These are phyloP conservation scores for Cyrtorhinus lividipennis DNA, from an alignment of 1,140 invertebrate species.

Conservation along the genomic window DNA sequence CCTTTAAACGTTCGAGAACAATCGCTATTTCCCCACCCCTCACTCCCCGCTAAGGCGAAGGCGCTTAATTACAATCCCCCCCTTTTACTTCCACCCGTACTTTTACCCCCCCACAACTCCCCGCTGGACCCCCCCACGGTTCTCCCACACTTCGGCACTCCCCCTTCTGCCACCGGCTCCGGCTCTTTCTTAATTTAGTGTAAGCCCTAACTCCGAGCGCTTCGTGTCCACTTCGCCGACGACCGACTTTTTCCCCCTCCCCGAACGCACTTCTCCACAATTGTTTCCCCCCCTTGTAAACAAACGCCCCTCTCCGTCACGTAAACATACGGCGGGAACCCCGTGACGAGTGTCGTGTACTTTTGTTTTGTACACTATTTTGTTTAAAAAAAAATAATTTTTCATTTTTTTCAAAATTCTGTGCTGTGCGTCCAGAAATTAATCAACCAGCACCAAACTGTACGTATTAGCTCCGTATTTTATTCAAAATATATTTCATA, in stretches of 20 bases:
- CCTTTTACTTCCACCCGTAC: no score
- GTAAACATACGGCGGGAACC: no score
- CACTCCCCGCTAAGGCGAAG: no score
- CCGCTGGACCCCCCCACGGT: no score
- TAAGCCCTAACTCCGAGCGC: conserved; percentile 5
- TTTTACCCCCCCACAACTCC: no score
- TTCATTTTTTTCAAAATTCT: not conserved
- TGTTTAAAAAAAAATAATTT: not conserved
- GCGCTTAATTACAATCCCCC: no score
- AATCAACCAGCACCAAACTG: not conserved
- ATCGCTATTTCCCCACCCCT: no score
- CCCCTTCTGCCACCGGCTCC: not conserved
- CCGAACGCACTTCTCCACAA: not conserved
- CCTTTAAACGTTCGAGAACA: not conserved
- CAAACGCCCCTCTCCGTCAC: not conserved
- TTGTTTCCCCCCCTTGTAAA: not conserved
- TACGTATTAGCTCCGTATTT: not conserved
- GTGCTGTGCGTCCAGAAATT: conserved; percentile 5
- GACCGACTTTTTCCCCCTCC: not conserved
- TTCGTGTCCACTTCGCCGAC: not conserved
- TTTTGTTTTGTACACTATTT: not conserved
- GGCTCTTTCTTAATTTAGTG: conserved; percentile 3
- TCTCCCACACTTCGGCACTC: no score
- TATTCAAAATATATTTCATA: not conserved
- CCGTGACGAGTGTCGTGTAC: no score